phyloP scores from a whole-genome alignment of 1,140 invertebrate species.

The Battus philenor region DNA sequence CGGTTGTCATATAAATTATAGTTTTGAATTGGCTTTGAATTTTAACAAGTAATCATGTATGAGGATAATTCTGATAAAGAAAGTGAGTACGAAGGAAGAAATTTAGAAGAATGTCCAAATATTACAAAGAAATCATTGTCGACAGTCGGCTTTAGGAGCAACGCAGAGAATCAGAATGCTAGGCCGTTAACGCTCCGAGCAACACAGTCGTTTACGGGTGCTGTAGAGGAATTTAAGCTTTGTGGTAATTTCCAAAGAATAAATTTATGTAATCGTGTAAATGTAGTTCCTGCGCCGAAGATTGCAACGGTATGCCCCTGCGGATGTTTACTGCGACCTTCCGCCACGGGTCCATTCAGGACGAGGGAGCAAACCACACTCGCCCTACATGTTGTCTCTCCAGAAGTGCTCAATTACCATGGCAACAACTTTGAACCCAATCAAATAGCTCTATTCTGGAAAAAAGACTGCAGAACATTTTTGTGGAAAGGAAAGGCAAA shows the following conservation, averaged over 20 bases:
- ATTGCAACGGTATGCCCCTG: constrained; percentile 53
- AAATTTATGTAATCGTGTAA: constrained; percentile 43
- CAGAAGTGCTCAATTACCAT: constrained; percentile 58
- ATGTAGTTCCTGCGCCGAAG: constrained; percentile 34
- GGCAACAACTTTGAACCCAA: constrained; percentile 54
- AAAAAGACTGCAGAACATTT: constrained; percentile 81
- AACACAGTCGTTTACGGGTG: constrained; percentile 69
- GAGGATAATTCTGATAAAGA: constrained; percentile 60
- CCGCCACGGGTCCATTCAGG: constrained; percentile 43
- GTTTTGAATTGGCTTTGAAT: constrained; percentile 20
- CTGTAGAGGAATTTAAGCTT: constrained; percentile 57
- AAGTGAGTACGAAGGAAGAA: constrained; percentile 52
- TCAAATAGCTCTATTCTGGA: constrained; percentile 76
- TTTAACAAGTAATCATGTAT: constrained; percentile 42
- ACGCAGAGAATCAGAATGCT: constrained; percentile 46
- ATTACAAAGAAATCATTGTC: constrained; percentile 64
- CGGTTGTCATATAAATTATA: constrained; percentile 22
- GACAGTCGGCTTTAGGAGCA: constrained; percentile 55
- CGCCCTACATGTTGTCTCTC: constrained; percentile 56
- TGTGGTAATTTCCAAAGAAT: constrained; percentile 57
- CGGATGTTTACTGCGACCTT: constrained; percentile 51
- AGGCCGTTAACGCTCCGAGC: constrained; percentile 55
- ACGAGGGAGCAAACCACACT: constrained; percentile 60
- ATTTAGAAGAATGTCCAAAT: constrained; percentile 43
- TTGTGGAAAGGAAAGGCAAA: constrained; percentile 77